Percentiles rank a stretch among this genome's conserved stretches.
These are phyloP conservation scores for Diplazon laetatorius DNA, from an alignment of 2,888 invertebrate species.

Conservation along the genomic window DNA sequence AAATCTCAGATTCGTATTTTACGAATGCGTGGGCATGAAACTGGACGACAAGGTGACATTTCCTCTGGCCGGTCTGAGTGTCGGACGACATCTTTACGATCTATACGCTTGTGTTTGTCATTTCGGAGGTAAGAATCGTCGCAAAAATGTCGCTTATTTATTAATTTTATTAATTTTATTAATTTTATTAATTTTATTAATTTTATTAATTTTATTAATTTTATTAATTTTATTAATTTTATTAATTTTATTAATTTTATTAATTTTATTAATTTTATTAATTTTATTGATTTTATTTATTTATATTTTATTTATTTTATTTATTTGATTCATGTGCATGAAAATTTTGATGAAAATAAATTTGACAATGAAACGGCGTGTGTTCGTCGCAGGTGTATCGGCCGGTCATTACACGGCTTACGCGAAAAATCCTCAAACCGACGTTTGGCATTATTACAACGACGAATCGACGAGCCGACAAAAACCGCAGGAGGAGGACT, in stretches of 20 bases:
- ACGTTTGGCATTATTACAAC: constrained; percentile 86
- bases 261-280: too few species aligned
- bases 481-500: constrained; percentile 85
- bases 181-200: too few species aligned
- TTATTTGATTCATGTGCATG: too few species aligned
- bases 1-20: constrained; percentile 87
- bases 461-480: constrained; percentile 84
- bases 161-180: not conserved
- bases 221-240: too few species aligned
- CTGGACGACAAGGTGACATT: constrained; percentile 86
- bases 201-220: too few species aligned
- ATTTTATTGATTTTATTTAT: too few species aligned
- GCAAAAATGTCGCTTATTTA: not conserved
- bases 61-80: constrained; percentile 84
- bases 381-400: constrained; percentile 83
- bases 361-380: too few species aligned
- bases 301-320: too few species aligned
- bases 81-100: constrained; percentile 84
- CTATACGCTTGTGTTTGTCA: constrained; percentile 87
- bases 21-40: constrained; percentile 86
- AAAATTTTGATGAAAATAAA: too few species aligned
- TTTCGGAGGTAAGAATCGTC: constrained; percentile 85
- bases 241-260: too few species aligned
- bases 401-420: constrained; percentile 87
- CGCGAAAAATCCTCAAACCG: constrained; percentile 84